Evolutionary conservation across 2,113 vertebrate species (phyloP).

Genomic region (Ivindomyrus marchei): DNA sequence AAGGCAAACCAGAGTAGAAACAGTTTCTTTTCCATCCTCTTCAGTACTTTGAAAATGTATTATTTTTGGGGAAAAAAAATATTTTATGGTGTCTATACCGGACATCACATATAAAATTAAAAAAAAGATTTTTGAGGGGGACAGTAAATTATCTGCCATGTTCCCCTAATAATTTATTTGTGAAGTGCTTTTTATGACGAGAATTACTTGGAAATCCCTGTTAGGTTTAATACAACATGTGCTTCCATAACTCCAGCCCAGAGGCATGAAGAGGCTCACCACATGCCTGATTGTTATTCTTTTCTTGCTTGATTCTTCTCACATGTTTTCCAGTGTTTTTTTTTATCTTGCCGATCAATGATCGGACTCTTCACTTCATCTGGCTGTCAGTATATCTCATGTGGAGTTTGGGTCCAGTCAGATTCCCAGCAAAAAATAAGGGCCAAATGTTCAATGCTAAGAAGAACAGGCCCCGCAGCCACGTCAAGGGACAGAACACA

Average conservation of each 20-base stretch:
- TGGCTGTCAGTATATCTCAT: not conserved
- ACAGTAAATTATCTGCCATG: not conserved
- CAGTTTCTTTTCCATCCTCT: not conserved
- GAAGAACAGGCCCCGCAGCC: not conserved
- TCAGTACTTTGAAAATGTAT: not conserved
- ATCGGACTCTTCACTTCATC: not conserved
- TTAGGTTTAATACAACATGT: not conserved
- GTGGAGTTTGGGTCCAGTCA: not conserved
- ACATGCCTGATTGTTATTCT: constrained; percentile 28
- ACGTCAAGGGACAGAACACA: not conserved
- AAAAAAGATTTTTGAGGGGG: not conserved
- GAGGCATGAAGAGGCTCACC: constrained; percentile 10
- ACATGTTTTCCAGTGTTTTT: not conserved
- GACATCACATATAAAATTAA: not conserved
- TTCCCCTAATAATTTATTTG: not conserved
- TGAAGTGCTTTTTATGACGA: not conserved
- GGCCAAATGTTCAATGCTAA: not conserved
- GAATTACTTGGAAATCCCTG: not conserved
- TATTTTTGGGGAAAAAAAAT: not conserved
- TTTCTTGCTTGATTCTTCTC: constrained; percentile 16
- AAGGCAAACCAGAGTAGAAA: not conserved
- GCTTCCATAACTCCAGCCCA: not conserved
- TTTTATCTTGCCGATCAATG: not conserved
- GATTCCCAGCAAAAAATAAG: not conserved
- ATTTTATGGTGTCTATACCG: not conserved